Conservation (phyloP, 1,140 invertebrate species). For the Formica exsecta region DNA sequence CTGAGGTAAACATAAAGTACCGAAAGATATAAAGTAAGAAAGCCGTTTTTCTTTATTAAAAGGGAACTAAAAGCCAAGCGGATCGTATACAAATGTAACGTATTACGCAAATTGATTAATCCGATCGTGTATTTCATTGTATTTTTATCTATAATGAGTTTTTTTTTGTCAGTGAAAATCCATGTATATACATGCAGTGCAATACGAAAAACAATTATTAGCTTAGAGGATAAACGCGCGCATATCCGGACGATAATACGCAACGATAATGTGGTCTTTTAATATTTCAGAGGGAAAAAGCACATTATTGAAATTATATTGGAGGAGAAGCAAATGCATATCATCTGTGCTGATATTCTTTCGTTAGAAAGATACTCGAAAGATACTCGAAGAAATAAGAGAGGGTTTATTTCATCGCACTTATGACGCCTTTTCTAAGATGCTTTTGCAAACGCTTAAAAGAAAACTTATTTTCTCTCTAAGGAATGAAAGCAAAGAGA, state of each 20-base stretch:
- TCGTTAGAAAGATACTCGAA: not conserved
- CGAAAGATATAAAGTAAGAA: not conserved
- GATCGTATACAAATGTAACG: not conserved
- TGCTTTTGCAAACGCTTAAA: not conserved
- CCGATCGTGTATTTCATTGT: not conserved
- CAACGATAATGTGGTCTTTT: not conserved
- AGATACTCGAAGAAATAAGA: too few species aligned
- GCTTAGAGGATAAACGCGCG: not conserved
- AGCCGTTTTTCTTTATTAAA: not conserved
- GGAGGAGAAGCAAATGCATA: not conserved
- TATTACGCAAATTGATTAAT: not conserved
- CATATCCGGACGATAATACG: too few species aligned
- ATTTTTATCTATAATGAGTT: not conserved
- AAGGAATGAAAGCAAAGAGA: not conserved
- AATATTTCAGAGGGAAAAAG: not conserved
- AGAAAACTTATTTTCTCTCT: not conserved
- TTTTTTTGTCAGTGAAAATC: not conserved
- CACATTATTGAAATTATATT: too few species aligned
- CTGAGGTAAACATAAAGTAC: conserved; percentile 38
- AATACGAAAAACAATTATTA: not conserved
- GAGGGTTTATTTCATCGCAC: not conserved
- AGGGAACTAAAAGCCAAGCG: not conserved
- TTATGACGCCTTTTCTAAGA: not conserved
- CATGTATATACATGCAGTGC: not conserved
- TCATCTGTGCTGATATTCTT: not conserved